phyloP scores from a whole-genome alignment of 1,140 invertebrate genomes.

The Eriocheir sinensis region DNA sequence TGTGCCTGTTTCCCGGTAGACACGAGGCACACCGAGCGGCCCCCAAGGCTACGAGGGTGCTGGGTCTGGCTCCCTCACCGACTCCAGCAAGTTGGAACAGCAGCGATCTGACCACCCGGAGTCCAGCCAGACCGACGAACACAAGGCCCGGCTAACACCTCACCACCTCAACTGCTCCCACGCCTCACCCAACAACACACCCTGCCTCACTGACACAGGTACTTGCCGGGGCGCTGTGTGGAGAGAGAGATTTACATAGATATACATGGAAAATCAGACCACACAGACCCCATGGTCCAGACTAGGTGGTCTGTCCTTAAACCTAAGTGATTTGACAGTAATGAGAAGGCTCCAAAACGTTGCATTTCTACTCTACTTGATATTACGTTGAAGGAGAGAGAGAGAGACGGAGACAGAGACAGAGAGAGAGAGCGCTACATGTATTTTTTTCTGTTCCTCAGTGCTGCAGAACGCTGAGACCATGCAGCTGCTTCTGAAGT shows the following conservation, averaged over 20 bases:
- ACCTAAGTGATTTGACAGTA: too few relatives aligned
- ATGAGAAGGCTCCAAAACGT: too few relatives aligned
- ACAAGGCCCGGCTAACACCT: conserved; percentile 88
- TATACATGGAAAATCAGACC: too few relatives aligned
- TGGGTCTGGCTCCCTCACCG: conserved; percentile 73
- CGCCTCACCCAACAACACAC: conserved; percentile 81
- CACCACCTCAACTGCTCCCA: conserved; percentile 80
- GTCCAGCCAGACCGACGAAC: conserved; percentile 88
- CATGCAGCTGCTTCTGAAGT: conserved; percentile 89
- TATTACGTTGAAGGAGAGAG: neutral
- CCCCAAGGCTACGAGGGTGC: neutral
- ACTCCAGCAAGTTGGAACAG: conserved; percentile 79
- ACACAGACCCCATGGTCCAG: too few relatives aligned
- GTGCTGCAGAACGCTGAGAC: conserved; percentile 89
- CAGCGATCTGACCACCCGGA: conserved; percentile 59
- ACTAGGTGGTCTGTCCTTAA: too few relatives aligned
- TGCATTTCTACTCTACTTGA: too few relatives aligned
- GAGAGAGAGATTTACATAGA: too few relatives aligned
- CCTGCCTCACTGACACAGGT: conserved; percentile 88
- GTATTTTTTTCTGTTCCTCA: conserved; percentile 79
- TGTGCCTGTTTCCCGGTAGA: too few relatives aligned
- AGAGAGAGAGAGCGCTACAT: too few relatives aligned
- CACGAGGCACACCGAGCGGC: neutral
- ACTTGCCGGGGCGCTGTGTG: neutral
- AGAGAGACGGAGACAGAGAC: too few relatives aligned